Evolutionary conservation across 2,113 vertebrate species (phyloP).

Genomic region (human (Homo sapiens)): DNA sequence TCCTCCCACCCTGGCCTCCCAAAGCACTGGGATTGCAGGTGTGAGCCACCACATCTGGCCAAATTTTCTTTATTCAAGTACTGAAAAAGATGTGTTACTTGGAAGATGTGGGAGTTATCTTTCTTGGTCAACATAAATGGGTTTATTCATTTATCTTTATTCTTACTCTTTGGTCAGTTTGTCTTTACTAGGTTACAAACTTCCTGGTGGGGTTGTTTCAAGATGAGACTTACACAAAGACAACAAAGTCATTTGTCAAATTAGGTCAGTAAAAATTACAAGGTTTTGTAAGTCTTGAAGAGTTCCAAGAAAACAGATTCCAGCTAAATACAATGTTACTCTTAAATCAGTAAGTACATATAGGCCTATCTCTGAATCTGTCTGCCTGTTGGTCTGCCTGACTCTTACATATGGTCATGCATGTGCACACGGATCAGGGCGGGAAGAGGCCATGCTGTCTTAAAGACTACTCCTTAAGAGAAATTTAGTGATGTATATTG

Average conservation of each 20-base stretch:
- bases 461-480: neutral
- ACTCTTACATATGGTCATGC: neutral
- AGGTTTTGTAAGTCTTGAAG: neutral
- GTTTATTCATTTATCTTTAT: neutral
- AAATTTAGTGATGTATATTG: neutral
- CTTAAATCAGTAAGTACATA: neutral
- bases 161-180: neutral
- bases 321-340: conserved; percentile 35
- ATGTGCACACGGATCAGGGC: neutral
- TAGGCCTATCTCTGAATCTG: neutral
- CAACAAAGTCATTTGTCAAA: conserved; percentile 20
- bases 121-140: neutral
- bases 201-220: neutral
- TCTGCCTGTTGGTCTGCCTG: neutral
- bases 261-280: neutral
- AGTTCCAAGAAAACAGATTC: neutral
- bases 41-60: too few relatives aligned
- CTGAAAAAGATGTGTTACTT: neutral
- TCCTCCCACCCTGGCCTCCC: too few relatives aligned
- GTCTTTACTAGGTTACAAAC: neutral
- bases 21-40: too few relatives aligned
- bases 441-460: neutral
- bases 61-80: conserved; percentile 5
- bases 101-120: neutral
- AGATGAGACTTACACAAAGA: conserved; percentile 6